Evolutionary conservation across 2,888 invertebrate genomes (phyloP).

Genomic region (Torymus aiolomorphi): DNA sequence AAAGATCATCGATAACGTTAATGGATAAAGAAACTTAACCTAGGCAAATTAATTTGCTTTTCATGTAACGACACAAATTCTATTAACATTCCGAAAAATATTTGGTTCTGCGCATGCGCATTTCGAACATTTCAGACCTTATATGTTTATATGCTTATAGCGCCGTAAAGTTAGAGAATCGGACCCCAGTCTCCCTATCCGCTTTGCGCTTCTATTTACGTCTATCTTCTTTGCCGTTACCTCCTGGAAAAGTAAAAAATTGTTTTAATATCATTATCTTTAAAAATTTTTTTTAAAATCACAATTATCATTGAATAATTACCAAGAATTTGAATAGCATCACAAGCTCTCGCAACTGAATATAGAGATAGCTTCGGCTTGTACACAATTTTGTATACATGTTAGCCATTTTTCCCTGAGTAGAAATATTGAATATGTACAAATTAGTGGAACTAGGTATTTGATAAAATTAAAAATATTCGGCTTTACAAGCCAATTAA

Average conservation of each 20-base stretch:
- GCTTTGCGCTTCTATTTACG: too few species aligned
- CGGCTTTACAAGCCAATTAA: neutral
- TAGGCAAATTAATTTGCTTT: too few species aligned
- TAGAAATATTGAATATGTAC: neutral
- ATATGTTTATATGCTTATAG: too few species aligned
- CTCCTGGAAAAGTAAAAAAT: constrained; percentile 81
- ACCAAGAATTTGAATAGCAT: constrained; percentile 97
- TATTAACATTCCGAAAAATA: too few species aligned
- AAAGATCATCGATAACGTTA: too few species aligned
- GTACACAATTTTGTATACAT: constrained; percentile 94
- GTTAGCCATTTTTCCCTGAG: constrained; percentile 93
- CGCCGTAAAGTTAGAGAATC: too few species aligned
- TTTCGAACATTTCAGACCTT: too few species aligned
- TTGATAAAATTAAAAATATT: neutral
- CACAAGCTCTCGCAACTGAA: constrained; percentile 90
- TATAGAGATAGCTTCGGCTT: constrained; percentile 93
- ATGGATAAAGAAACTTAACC: too few species aligned
- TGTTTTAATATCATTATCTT: neutral
- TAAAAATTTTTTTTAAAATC: neutral
- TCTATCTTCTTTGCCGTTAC: too few species aligned
- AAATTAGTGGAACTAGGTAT: neutral
- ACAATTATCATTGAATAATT: constrained; percentile 60
- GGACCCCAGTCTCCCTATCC: too few species aligned
- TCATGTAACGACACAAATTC: too few species aligned
- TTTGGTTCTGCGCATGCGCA: too few species aligned